Evolutionary conservation across 2,113 vertebrate genomes (phyloP).

Genomic region (Oryzias javanicus): DNA sequence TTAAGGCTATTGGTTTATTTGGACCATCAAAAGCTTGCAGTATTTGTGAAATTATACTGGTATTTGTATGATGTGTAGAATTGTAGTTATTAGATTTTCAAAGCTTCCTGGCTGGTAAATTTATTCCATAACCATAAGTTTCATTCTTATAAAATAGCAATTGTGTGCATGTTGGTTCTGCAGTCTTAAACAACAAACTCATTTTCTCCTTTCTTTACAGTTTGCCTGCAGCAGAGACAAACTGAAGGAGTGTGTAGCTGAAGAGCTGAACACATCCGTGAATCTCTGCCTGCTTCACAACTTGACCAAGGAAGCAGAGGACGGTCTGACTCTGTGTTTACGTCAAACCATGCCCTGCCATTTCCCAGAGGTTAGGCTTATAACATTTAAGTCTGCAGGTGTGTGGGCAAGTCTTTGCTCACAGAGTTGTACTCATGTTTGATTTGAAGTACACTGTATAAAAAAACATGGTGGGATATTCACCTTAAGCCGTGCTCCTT

Average conservation of each 20-base stretch:
- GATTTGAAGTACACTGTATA: not conserved
- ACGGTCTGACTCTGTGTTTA: constrained; percentile 78
- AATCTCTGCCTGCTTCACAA: constrained; percentile 83
- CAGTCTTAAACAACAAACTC: constrained; percentile 5
- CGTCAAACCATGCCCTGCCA: constrained; percentile 78
- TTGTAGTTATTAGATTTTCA: not conserved
- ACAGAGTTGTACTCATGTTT: not conserved
- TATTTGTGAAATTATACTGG: not conserved
- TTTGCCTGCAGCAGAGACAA: constrained; percentile 85
- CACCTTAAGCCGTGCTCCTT: constrained; percentile 12
- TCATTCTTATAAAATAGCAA: not conserved
- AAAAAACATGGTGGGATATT: constrained; percentile 21
- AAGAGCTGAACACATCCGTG: constrained; percentile 78
- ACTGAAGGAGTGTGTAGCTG: constrained; percentile 79
- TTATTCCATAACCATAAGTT: not conserved
- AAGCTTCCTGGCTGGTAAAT: not conserved
- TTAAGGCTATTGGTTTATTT: too few relatives aligned
- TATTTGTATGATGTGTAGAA: not conserved
- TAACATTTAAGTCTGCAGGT: constrained; percentile 11
- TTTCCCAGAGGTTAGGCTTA: constrained; percentile 88
- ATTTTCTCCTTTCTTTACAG: constrained; percentile 60
- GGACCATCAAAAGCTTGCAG: too few relatives aligned
- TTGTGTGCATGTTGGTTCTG: not conserved
- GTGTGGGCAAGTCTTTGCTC: constrained; percentile 10
- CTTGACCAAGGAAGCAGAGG: constrained; percentile 79